Conservation (phyloP, 30 jellyfish, hydroid and myxozoan species). For the Aurelia sp. region DNA sequence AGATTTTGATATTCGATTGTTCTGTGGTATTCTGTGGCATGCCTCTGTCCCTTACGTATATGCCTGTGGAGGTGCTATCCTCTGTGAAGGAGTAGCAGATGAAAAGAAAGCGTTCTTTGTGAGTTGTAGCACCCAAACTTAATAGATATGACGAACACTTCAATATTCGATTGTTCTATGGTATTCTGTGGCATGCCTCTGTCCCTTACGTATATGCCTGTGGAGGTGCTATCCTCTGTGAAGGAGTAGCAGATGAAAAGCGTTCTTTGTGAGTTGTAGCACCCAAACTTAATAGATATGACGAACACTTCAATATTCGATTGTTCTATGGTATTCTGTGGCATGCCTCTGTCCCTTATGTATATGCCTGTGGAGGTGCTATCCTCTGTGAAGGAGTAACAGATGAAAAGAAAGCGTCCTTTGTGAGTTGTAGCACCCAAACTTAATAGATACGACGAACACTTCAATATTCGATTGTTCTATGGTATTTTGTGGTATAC, state of each 20-base stretch:
- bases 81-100: neutral
- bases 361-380: neutral
- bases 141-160: too few relatives aligned
- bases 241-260: neutral
- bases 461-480: neutral
- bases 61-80: neutral
- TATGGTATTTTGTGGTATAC: slow-evolving; percentile 19
- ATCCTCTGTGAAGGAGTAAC: slow-evolving; percentile 2
- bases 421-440: too few relatives aligned
- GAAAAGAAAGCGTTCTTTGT: too few relatives aligned
- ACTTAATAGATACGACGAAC: too few relatives aligned
- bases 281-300: too few relatives aligned
- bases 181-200: slow-evolving; percentile 27
- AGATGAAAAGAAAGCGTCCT: too few relatives aligned
- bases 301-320: neutral
- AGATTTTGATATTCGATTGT: neutral
- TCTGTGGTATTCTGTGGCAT: slow-evolving; percentile 18
- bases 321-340: slow-evolving; percentile 4
- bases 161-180: neutral
- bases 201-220: neutral
- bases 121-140: too few relatives aligned
- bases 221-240: neutral
- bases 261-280: too few relatives aligned
- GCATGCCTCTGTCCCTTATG: neutral
- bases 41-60: too few relatives aligned